Evolutionary conservation across 2,888 invertebrate genomes (phyloP).

Genomic region (Drosophila nr. perissopoda): DNA sequence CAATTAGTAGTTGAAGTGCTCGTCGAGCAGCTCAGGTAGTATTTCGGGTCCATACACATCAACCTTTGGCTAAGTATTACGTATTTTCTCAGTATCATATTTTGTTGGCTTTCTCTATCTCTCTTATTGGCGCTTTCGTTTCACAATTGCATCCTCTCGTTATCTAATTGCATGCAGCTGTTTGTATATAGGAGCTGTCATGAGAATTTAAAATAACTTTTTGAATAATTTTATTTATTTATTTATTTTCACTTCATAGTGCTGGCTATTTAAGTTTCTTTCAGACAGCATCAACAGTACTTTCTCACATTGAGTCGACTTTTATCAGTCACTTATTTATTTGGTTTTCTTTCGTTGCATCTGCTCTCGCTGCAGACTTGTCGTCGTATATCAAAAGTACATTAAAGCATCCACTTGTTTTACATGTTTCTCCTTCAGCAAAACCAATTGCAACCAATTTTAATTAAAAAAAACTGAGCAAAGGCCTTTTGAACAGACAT

Average conservation of each 20-base stretch:
- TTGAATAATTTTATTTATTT: slow-evolving; percentile 70
- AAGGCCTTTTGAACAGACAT: not conserved
- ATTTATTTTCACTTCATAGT: slow-evolving; percentile 64
- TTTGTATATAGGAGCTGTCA: slow-evolving; percentile 69
- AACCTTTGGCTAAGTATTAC: slow-evolving; percentile 45
- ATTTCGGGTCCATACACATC: slow-evolving; percentile 60
- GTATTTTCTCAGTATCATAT: slow-evolving; percentile 4
- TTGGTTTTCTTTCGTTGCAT: slow-evolving; percentile 50
- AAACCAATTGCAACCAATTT: slow-evolving; percentile 57
- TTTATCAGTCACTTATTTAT: slow-evolving; percentile 69
- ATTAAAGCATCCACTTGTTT: not conserved
- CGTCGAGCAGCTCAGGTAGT: slow-evolving; percentile 27
- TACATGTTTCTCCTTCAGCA: slow-evolving; percentile 2
- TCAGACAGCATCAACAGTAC: not conserved
- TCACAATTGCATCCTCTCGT: slow-evolving; percentile 58
- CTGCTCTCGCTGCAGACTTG: slow-evolving; percentile 36
- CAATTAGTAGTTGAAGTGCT: slow-evolving; percentile 43
- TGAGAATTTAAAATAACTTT: slow-evolving; percentile 71
- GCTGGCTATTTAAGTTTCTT: slow-evolving; percentile 54
- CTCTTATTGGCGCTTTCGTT: slow-evolving; percentile 47
- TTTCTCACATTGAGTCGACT: slow-evolving; percentile 24
- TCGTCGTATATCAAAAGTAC: slow-evolving; percentile 59
- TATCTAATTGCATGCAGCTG: slow-evolving; percentile 74
- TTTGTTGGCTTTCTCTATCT: slow-evolving; percentile 23
- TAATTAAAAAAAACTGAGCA: slow-evolving; percentile 55